Percentiles rank a stretch among this genome's conserved stretches.
Conservation (phyloP, 1,140 invertebrate genomes). For the Leucophenga varia region DNA sequence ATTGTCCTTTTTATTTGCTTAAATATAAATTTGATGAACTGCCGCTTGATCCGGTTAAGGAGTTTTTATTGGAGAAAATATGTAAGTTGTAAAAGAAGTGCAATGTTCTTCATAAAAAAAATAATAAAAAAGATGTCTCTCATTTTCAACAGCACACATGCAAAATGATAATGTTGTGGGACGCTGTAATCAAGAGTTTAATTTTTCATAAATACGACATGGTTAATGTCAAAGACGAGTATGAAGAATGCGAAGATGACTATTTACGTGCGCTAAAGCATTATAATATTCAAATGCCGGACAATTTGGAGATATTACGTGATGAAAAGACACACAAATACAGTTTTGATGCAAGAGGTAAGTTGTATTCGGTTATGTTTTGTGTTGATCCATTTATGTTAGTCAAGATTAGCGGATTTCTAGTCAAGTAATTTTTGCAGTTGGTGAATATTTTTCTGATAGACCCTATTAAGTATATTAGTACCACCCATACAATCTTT, state of each 20-base stretch:
- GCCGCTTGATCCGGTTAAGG: conserved; percentile 45
- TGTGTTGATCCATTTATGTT: no score
- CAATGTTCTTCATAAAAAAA: no score
- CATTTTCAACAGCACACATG: conserved; percentile 31
- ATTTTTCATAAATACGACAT: conserved; percentile 39
- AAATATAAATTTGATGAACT: conserved; percentile 44
- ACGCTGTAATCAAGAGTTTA: conserved; percentile 40
- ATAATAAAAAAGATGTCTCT: no score
- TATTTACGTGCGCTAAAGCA: conserved; percentile 23
- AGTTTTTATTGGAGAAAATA: conserved; percentile 45
- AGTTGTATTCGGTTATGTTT: no score
- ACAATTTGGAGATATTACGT: conserved; percentile 39
- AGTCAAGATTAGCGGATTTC: no score
- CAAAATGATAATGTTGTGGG: conserved; percentile 42
- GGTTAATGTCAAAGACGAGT: conserved; percentile 22
- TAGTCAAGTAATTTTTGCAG: no score
- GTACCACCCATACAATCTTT: no score
- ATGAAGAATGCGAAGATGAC: conserved; percentile 37
- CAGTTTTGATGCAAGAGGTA: conserved; percentile 37
- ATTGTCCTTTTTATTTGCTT: conserved; percentile 46
- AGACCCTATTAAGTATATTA: no score
- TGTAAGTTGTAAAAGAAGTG: no score
- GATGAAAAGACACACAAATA: conserved; percentile 35
- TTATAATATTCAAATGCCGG: conserved; percentile 43
- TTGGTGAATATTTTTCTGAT: no score